Conservation (phyloP, 2,888 invertebrate genomes). For the Osedax fenrisi region DNA sequence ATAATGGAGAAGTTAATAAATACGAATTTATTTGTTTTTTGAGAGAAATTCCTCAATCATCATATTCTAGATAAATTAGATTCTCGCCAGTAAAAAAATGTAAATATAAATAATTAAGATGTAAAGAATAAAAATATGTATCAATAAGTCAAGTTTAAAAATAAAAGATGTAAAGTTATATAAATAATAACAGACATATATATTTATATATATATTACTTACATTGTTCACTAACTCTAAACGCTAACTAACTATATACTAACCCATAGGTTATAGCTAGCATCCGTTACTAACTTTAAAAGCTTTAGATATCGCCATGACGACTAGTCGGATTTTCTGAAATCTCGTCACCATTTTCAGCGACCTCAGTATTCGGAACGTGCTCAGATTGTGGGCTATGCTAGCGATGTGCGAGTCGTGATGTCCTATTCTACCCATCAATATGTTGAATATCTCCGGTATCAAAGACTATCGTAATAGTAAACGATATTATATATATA, state of each 20-base stretch:
- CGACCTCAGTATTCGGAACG: constrained; percentile 34
- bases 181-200: no score
- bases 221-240: no score
- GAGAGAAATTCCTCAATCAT: no score
- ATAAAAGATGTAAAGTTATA: no score
- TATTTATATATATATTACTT: no score
- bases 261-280: constrained; percentile 33
- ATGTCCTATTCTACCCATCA: not conserved
- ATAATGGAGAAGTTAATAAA: no score
- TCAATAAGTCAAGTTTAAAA: no score
- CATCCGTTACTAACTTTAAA: constrained; percentile 34
- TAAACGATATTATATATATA: no score
- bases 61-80: no score
- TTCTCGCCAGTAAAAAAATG: no score
- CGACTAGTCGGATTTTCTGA: constrained; percentile 33
- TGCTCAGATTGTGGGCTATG: constrained; percentile 32
- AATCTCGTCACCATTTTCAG: constrained; percentile 36
- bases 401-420: constrained; percentile 27
- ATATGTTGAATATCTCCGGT: constrained; percentile 24
- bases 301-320: constrained; percentile 34
- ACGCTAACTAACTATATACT: constrained; percentile 36
- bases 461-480: constrained; percentile 23
- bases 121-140: no score
- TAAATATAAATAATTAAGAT: no score
- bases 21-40: not conserved